phyloP scores from a whole-genome alignment of 2,113 vertebrate genomes.

The Ariopsis seemanni region DNA sequence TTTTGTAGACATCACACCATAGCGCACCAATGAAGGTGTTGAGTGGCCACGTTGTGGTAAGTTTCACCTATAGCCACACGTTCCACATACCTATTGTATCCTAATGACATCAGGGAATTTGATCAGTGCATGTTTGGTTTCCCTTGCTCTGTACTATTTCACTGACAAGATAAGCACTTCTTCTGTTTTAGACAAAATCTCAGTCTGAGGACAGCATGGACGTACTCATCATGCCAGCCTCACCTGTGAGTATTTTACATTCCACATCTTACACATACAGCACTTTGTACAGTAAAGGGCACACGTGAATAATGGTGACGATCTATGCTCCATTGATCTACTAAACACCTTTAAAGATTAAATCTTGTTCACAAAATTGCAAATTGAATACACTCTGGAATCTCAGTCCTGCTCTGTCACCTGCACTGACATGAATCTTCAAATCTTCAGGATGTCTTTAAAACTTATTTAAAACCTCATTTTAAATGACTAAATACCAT shows the following conservation, averaged over 20 bases:
- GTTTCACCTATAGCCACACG: conserved; percentile 39
- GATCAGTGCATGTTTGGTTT: conserved; percentile 40
- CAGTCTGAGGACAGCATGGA: conserved; percentile 77
- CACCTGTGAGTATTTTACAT: conserved; percentile 71
- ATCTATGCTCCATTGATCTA: background rate
- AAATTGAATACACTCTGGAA: background rate
- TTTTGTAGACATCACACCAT: conserved; percentile 38
- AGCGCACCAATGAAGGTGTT: conserved; percentile 58
- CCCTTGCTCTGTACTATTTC: conserved; percentile 31
- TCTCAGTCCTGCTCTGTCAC: background rate
- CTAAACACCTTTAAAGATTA: conserved; percentile 15
- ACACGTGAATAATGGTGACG: background rate
- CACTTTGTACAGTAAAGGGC: background rate
- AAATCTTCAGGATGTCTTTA: background rate
- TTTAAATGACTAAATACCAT: background rate
- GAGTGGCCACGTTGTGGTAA: conserved; percentile 56
- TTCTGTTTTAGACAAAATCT: conserved; percentile 69
- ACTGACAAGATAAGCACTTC: conserved; percentile 44
- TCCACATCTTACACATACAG: conserved; percentile 35
- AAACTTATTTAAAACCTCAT: background rate
- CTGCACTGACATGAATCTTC: background rate
- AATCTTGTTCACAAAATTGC: background rate
- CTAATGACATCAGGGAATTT: conserved; percentile 53
- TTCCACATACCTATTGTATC: conserved; percentile 33
- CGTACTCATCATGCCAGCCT: conserved; percentile 65